A percentile compares a stretch with the other conserved stretches of the same genome.
Conservation (phyloP, 2,888 invertebrate species). For the Ditula angustiorana region DNA sequence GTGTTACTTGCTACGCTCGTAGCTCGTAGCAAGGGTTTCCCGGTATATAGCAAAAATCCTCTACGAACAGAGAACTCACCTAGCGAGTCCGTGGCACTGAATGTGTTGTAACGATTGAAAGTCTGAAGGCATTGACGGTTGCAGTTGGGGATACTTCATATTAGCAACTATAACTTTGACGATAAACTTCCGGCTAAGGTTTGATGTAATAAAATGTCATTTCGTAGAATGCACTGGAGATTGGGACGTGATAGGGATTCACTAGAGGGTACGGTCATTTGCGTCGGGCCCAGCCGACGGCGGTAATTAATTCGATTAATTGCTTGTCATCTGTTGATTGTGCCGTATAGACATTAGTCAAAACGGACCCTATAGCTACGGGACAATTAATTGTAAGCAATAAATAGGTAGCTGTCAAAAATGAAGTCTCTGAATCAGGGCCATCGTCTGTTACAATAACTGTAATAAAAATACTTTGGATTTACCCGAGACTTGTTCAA, state of each 20-base stretch:
- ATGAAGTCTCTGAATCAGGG: not conserved
- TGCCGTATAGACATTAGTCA: conserved; percentile 74
- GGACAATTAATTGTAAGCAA: conserved; percentile 16
- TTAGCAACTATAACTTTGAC: not conserved
- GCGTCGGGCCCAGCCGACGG: conserved; percentile 44
- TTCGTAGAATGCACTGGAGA: conserved; percentile 25
- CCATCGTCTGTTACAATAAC: too few relatives aligned
- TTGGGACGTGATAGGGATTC: conserved; percentile 50
- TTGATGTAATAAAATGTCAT: conserved; percentile 28
- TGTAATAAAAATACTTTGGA: too few relatives aligned
- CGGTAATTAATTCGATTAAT: conserved; percentile 77
- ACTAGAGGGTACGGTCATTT: conserved; percentile 45
- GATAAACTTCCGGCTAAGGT: not conserved
- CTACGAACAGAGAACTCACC: too few relatives aligned
- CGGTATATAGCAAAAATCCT: too few relatives aligned
- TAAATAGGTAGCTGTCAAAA: conserved; percentile 7
- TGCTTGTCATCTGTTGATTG: conserved; percentile 79
- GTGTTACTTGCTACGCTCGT: too few relatives aligned
- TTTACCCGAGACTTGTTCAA: too few relatives aligned
- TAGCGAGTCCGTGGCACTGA: too few relatives aligned
- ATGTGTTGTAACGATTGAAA: too few relatives aligned
- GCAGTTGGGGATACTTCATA: too few relatives aligned
- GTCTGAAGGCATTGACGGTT: too few relatives aligned
- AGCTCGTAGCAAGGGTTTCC: too few relatives aligned
- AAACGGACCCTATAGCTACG: conserved; percentile 57